Conservation (phyloP, 2,113 vertebrate species). For the Barnardius zonarius region DNA sequence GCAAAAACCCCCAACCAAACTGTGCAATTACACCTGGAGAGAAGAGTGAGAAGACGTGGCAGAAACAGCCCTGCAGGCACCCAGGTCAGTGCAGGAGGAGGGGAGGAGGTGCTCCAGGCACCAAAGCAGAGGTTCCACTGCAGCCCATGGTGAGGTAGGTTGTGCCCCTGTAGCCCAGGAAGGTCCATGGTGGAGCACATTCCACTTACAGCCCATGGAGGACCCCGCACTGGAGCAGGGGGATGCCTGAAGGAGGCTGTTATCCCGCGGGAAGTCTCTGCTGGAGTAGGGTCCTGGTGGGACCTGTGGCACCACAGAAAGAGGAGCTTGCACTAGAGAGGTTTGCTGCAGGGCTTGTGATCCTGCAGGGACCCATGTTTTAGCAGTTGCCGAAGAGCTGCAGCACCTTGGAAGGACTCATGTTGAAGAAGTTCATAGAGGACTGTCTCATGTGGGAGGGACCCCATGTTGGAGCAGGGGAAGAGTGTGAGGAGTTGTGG, state of each 20-base stretch:
- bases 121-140: not conserved
- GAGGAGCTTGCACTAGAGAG: not conserved
- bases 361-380: accelerated
- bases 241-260: not conserved
- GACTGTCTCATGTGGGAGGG: not conserved
- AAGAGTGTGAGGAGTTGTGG: not conserved
- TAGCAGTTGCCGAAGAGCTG: not conserved
- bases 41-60: not conserved
- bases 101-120: not conserved
- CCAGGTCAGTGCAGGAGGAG: not conserved
- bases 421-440: not conserved
- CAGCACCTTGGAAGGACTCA: not conserved
- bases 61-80: not conserved
- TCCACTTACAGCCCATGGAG: not conserved
- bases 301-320: no score
- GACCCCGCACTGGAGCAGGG: not conserved
- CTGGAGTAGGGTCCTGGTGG: not conserved
- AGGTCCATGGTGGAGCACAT: not conserved
- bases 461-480: not conserved
- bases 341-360: not conserved
- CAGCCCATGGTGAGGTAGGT: not conserved
- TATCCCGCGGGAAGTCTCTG: not conserved
- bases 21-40: no score
- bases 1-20: not conserved
- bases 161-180: not conserved